These are phyloP conservation scores for Meta bourneti DNA, from an alignment of 2,888 invertebrate genomes.

Conservation along the genomic window DNA sequence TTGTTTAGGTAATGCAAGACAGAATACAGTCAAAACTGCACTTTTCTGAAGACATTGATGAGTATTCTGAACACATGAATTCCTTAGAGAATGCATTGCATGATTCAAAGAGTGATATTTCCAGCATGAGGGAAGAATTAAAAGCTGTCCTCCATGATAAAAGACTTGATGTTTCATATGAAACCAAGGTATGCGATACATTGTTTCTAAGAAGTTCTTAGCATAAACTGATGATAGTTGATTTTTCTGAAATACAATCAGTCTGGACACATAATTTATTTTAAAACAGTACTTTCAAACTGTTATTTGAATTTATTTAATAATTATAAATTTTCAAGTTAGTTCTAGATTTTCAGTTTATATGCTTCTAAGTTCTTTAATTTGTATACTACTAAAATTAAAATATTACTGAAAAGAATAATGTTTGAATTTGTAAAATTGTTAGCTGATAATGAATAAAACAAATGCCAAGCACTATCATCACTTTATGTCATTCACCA, in stretches of 20 bases:
- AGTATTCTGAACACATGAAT: neutral
- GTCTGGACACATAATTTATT: too few relatives aligned
- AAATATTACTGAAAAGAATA: neutral
- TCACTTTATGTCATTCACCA: neutral
- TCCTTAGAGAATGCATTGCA: neutral
- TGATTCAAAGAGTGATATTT: constrained; percentile 33
- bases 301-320: too few relatives aligned
- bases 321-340: too few relatives aligned
- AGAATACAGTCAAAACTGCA: constrained; percentile 1
- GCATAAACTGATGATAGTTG: too few relatives aligned
- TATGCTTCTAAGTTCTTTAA: neutral
- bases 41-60: neutral
- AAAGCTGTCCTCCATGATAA: constrained; percentile 21
- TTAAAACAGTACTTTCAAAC: too few relatives aligned
- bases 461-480: neutral
- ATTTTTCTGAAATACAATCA: too few relatives aligned
- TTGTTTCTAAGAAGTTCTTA: constrained; percentile 25
- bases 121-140: constrained; percentile 28
- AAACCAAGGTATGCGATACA: constrained; percentile 33
- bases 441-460: neutral
- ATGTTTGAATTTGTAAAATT: neutral
- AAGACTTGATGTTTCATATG: constrained; percentile 5
- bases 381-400: neutral
- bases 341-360: too few relatives aligned
- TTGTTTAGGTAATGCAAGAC: constrained; percentile 4